Percentiles rank a stretch among this genome's conserved stretches.
Evolutionary conservation across 2,113 vertebrate species (phyloP).

Genomic region (Danionella cerebrum): DNA sequence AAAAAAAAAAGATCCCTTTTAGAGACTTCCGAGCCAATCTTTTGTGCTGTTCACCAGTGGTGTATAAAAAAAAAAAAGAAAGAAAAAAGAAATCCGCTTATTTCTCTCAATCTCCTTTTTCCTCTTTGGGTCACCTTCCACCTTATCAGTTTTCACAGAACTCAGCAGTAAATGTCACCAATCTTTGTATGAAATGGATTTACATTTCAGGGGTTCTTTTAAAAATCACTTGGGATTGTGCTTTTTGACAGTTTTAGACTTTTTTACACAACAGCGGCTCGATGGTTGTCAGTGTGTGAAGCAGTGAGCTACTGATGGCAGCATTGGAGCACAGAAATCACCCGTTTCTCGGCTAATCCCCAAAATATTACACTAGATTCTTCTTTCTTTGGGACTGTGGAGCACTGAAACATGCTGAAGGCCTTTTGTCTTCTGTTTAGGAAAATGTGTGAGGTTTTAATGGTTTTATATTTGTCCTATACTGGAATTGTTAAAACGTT

Average conservation of each 20-base stretch:
- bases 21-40: neutral
- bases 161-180: neutral
- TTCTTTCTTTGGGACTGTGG: too few species aligned
- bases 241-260: neutral
- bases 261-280: neutral
- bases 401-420: too few species aligned
- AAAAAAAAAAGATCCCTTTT: neutral
- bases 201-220: neutral
- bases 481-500: too few species aligned
- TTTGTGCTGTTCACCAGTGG: constrained; percentile 5
- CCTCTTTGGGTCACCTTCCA: neutral
- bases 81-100: neutral
- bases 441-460: too few species aligned
- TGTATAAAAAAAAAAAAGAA: neutral
- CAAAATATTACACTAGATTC: too few species aligned
- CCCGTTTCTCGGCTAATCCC: too few species aligned
- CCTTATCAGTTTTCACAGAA: neutral
- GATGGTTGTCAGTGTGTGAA: too few species aligned
- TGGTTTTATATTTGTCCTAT: too few species aligned
- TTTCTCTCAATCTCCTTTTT: neutral
- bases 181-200: neutral
- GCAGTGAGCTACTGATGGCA: too few species aligned
- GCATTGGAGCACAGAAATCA: too few species aligned
- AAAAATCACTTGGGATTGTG: neutral
- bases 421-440: too few species aligned